Conservation (phyloP, 1,140 invertebrate species). For the Ptiloglossa arizonensis region DNA sequence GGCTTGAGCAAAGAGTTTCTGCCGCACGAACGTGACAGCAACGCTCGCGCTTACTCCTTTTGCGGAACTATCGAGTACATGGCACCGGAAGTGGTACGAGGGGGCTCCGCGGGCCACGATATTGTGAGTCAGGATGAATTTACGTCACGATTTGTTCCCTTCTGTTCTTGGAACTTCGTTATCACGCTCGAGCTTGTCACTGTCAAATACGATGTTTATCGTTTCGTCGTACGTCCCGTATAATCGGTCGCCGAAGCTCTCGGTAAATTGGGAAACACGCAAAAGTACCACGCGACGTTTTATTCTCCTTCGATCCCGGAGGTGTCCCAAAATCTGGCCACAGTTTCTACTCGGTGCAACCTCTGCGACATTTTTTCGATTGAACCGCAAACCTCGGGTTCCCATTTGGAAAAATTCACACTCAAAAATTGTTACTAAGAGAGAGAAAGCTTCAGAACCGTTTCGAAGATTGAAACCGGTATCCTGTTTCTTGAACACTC, state of each 20-base stretch:
- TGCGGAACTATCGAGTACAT: constrained; percentile 99
- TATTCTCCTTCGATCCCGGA: no score
- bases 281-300: background rate
- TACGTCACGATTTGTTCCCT: constrained; percentile 52
- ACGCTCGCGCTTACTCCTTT: constrained; percentile 94
- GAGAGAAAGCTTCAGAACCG: no score
- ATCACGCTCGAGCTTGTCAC: constrained; percentile 14
- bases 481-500: no score
- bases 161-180: constrained; percentile 37
- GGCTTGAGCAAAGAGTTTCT: constrained; percentile 95
- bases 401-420: no score
- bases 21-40: constrained; percentile 83
- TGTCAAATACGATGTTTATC: constrained; percentile 31
- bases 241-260: background rate
- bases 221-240: background rate
- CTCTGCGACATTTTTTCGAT: no score
- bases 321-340: no score
- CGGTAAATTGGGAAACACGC: no score
- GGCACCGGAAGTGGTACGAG: constrained; percentile 95
- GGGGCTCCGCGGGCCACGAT: constrained; percentile 92
- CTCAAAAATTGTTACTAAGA: no score
- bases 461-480: no score
- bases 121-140: constrained; percentile 86
- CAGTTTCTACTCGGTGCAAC: no score
- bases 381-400: no score